phyloP scores from a whole-genome alignment of 2,797 vertebrate genomes.

The Gymnopithys bicolor region DNA sequence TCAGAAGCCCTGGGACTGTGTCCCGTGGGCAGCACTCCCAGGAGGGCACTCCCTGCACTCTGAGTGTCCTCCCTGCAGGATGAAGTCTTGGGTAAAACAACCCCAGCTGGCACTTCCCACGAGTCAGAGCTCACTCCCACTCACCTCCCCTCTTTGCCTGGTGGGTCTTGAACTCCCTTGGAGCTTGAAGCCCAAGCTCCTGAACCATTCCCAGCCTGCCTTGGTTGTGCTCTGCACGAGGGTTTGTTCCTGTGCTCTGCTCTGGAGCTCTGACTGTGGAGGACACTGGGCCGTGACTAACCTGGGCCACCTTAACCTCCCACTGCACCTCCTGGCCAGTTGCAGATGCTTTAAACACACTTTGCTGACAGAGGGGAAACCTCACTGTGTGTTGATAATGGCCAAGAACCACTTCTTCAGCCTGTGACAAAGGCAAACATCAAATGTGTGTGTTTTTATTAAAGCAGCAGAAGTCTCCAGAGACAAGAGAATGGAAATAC shows the following conservation, averaged over 20 bases:
- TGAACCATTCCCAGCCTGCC: background rate
- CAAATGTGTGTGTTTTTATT: background rate
- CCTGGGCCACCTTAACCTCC: background rate
- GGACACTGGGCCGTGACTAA: background rate
- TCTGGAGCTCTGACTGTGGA: background rate
- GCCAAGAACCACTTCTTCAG: conserved; percentile 13
- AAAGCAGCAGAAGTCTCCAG: background rate
- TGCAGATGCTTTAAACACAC: background rate
- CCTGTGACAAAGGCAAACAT: background rate
- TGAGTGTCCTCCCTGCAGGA: background rate
- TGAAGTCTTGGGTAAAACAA: background rate
- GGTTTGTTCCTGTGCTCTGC: background rate
- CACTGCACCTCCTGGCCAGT: background rate
- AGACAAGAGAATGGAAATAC: background rate
- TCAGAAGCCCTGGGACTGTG: background rate
- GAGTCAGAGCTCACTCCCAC: background rate
- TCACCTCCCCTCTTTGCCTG: rapidly evolving
- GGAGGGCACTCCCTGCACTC: background rate
- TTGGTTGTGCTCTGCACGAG: background rate
- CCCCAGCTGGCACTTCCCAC: background rate
- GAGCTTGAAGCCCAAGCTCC: background rate
- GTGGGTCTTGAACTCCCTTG: background rate
- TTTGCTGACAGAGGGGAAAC: background rate
- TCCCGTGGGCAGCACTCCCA: background rate
- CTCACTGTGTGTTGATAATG: background rate